These are phyloP conservation scores for Percopsis omiscomaycus DNA, from an alignment of 2,797 vertebrate species.

Conservation along the genomic window DNA sequence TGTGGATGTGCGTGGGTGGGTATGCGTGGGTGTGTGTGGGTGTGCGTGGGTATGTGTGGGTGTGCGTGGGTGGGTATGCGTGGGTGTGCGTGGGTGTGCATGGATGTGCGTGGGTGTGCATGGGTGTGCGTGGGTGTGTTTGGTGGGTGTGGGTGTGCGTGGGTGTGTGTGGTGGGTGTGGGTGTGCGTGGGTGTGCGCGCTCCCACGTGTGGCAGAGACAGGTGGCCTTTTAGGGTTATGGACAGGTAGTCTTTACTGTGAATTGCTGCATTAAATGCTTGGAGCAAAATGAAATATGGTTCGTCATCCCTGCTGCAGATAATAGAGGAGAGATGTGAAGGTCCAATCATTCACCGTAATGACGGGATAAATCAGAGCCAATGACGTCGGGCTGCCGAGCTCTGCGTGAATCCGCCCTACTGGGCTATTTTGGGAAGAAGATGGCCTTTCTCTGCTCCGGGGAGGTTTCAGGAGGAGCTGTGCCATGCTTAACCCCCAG, in stretches of 20 bases:
- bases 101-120: too few species aligned
- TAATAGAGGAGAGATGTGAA: conserved; percentile 83
- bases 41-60: neutral
- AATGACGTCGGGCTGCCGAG: conserved; percentile 71
- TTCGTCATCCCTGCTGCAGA: conserved; percentile 78
- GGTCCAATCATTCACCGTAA: conserved; percentile 84
- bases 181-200: neutral
- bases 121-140: too few species aligned
- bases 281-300: conserved; percentile 77
- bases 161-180: neutral
- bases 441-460: conserved; percentile 68
- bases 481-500: conserved; percentile 57
- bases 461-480: conserved; percentile 68
- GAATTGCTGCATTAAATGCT: conserved; percentile 78
- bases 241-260: conserved; percentile 62
- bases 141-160: neutral
- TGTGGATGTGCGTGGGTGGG: too few species aligned
- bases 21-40: too few species aligned
- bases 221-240: conserved; percentile 67
- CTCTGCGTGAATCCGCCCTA: conserved; percentile 37
- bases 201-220: conserved; percentile 37
- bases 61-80: too few species aligned
- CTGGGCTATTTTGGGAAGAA: conserved; percentile 80
- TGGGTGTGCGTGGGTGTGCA: too few species aligned
- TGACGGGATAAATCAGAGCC: conserved; percentile 85